These are phyloP conservation scores for Patella depressa DNA, from an alignment of 2,888 invertebrate genomes.

Conservation along the genomic window DNA sequence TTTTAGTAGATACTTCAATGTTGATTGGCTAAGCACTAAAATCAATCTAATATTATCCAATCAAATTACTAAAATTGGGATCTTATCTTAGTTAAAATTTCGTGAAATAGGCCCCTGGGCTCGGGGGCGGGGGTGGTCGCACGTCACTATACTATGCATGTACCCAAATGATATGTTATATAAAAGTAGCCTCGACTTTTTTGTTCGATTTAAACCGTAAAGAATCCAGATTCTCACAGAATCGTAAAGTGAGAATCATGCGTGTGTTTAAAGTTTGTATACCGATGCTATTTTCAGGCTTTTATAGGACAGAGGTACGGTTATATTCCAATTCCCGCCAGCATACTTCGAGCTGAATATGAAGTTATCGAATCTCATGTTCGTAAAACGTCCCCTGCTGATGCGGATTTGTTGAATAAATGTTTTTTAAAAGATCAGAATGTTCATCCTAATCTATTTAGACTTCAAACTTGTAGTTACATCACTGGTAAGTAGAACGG, in stretches of 20 bases:
- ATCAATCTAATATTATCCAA: too few relatives aligned
- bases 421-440: constrained; percentile 65
- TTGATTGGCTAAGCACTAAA: too few relatives aligned
- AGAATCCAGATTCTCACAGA: too few relatives aligned
- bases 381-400: constrained; percentile 35
- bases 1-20: too few relatives aligned
- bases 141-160: too few relatives aligned
- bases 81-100: too few relatives aligned
- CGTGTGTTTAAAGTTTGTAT: neutral
- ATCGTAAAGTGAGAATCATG: neutral
- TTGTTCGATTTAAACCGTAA: too few relatives aligned
- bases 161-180: too few relatives aligned
- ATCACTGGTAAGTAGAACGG: constrained; percentile 21
- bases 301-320: constrained; percentile 69
- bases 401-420: constrained; percentile 48
- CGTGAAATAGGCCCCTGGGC: too few relatives aligned
- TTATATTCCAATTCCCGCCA: constrained; percentile 53
- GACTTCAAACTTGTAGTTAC: constrained; percentile 49
- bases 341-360: constrained; percentile 53
- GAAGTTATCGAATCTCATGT: constrained; percentile 52
- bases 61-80: too few relatives aligned
- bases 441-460: constrained; percentile 57
- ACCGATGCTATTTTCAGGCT: constrained; percentile 43
- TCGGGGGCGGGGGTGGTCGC: too few relatives aligned
- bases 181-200: too few relatives aligned